These are phyloP conservation scores for Drosophila cyrtoloma DNA, from an alignment of 2,888 invertebrate species.

Conservation along the genomic window DNA sequence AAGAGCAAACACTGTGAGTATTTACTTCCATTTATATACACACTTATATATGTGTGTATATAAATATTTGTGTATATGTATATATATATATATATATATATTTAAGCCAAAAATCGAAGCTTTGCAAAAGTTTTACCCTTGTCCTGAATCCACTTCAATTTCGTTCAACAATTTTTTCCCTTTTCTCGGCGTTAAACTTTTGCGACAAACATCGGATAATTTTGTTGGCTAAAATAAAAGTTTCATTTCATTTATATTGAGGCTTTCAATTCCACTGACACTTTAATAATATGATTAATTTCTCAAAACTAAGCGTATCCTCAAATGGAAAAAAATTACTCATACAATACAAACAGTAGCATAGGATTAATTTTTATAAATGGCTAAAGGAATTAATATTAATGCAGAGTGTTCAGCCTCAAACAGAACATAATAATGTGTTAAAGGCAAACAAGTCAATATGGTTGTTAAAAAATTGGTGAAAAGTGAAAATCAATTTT, in stretches of 20 bases:
- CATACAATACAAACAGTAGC: background rate
- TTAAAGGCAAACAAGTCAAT: background rate
- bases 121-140: constrained; percentile 54
- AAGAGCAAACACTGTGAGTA: constrained; percentile 85
- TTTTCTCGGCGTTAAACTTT: constrained; percentile 17
- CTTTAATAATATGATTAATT: constrained; percentile 43
- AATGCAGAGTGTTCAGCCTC: background rate
- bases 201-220: constrained; percentile 32
- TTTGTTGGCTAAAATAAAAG: constrained; percentile 38
- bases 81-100: constrained; percentile 10
- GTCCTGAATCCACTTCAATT: constrained; percentile 44
- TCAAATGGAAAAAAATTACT: background rate
- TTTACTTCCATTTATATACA: constrained; percentile 21
- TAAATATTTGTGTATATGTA: constrained; percentile 1
- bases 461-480: background rate
- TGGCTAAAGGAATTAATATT: background rate
- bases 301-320: background rate
- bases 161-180: constrained; percentile 49
- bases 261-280: constrained; percentile 33
- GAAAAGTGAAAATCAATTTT: background rate
- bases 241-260: constrained; percentile 24
- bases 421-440: background rate
- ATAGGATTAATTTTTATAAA: constrained; percentile 25
- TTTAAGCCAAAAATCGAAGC: constrained; percentile 44
- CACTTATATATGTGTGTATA: background rate